These are phyloP conservation scores for Leucosticte australis DNA, from an alignment of 2,113 vertebrate species.

Conservation along the genomic window DNA sequence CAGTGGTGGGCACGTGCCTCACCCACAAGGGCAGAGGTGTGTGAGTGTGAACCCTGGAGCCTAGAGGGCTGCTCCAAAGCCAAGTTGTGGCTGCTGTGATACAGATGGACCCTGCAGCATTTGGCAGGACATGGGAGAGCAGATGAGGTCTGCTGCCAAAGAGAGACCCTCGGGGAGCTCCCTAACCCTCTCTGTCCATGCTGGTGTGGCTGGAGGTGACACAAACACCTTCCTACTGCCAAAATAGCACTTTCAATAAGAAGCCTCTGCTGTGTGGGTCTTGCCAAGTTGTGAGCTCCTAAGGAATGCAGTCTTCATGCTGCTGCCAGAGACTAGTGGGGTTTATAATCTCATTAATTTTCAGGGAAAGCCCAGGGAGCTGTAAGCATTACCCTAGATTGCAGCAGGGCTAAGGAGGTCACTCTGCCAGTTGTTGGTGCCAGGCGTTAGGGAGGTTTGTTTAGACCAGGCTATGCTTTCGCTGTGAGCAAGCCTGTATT, in stretches of 20 bases:
- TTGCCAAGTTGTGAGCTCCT: not conserved
- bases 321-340: not conserved
- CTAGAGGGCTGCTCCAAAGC: not conserved
- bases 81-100: not conserved
- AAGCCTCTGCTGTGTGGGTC: not conserved
- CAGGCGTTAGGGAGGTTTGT: not conserved
- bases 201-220: not conserved
- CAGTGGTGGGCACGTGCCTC: accelerated
- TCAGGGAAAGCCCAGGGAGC: not conserved
- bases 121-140: not conserved
- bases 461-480: not conserved
- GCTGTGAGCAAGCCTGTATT: not conserved
- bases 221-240: not conserved
- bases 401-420: not conserved
- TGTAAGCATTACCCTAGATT: not conserved
- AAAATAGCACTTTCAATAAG: not conserved
- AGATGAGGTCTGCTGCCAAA: not conserved
- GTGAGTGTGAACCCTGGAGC: not conserved
- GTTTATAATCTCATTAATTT: constrained; percentile 54
- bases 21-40: not conserved
- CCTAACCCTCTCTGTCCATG: not conserved
- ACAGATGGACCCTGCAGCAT: not conserved
- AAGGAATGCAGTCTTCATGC: not conserved
- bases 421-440: not conserved
- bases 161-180: not conserved